Conservation (phyloP, 1,140 invertebrate genomes). For the Branchinecta lynchi region DNA sequence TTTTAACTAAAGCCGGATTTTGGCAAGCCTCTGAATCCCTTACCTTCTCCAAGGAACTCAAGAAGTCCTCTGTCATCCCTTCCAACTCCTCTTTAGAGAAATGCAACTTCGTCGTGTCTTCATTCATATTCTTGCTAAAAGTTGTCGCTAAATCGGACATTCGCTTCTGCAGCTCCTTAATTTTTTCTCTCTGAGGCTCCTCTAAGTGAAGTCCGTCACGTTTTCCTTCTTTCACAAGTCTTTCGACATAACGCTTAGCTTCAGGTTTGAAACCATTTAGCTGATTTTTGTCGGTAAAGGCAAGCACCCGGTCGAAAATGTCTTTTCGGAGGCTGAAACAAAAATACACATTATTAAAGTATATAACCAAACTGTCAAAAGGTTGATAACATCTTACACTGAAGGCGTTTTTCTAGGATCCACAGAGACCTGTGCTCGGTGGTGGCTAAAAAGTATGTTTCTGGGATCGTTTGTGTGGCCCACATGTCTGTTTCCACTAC, state of each 20-base stretch:
- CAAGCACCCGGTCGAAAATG: slow-evolving; percentile 36
- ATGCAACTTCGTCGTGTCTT: slow-evolving; percentile 36
- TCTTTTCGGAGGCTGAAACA: slow-evolving; percentile 37
- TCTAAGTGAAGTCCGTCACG: slow-evolving; percentile 38
- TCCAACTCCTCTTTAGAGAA: slow-evolving; percentile 35
- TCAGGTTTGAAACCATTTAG: slow-evolving; percentile 29
- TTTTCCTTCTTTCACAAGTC: slow-evolving; percentile 34
- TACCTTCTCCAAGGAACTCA: slow-evolving; percentile 34
- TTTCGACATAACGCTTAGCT: slow-evolving; percentile 33
- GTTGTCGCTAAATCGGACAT: slow-evolving; percentile 37
- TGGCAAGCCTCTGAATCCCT: background rate
- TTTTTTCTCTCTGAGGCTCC: slow-evolving; percentile 31
- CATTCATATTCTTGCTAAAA: slow-evolving; percentile 37
- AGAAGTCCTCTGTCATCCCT: slow-evolving; percentile 35
- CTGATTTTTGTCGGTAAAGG: slow-evolving; percentile 29
- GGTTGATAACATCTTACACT: background rate
- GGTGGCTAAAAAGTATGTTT: background rate
- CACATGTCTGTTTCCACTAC: no score
- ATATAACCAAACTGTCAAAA: background rate
- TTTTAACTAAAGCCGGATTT: no score
- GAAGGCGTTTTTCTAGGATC: background rate
- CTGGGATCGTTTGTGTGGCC: background rate
- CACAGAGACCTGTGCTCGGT: background rate
- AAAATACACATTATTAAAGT: background rate
- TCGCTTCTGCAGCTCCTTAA: slow-evolving; percentile 36